phyloP scores from a whole-genome alignment of 2,113 vertebrate genomes.

The Trichomycterus rosablanca region DNA sequence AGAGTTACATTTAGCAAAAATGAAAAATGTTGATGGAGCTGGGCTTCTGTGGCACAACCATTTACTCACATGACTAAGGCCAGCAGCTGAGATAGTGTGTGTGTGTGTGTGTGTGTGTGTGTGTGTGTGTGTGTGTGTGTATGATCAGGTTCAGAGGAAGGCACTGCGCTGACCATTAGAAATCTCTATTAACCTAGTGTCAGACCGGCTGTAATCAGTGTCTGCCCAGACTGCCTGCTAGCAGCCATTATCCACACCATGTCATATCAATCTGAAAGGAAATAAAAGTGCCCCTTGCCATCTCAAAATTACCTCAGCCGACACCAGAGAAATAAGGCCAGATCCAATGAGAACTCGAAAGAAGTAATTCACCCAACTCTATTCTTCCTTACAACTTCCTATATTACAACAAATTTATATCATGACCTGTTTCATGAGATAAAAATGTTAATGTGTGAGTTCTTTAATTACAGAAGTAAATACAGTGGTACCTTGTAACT shows the following conservation, averaged over 20 bases:
- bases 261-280: constrained; percentile 48
- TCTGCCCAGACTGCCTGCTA: constrained; percentile 44
- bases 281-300: constrained; percentile 39
- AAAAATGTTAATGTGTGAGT: no score
- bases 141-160: neutral
- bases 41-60: neutral
- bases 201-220: constrained; percentile 52
- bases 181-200: constrained; percentile 50
- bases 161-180: constrained; percentile 27
- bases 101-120: constrained; percentile 12
- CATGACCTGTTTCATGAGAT: no score
- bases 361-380: constrained; percentile 5
- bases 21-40: constrained; percentile 1
- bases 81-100: neutral
- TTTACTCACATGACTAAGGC: neutral
- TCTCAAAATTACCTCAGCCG: constrained; percentile 55
- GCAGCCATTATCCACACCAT: constrained; percentile 48
- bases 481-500: no score
- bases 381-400: neutral
- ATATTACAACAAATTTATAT: neutral
- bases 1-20: no score
- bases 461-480: no score
- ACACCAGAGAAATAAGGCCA: constrained; percentile 31
- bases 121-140: constrained; percentile 13
- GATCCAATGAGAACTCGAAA: neutral